Base-by-base conservation (phyloP, 2,888 invertebrate species). In the Calameuta idolon region DNA sequence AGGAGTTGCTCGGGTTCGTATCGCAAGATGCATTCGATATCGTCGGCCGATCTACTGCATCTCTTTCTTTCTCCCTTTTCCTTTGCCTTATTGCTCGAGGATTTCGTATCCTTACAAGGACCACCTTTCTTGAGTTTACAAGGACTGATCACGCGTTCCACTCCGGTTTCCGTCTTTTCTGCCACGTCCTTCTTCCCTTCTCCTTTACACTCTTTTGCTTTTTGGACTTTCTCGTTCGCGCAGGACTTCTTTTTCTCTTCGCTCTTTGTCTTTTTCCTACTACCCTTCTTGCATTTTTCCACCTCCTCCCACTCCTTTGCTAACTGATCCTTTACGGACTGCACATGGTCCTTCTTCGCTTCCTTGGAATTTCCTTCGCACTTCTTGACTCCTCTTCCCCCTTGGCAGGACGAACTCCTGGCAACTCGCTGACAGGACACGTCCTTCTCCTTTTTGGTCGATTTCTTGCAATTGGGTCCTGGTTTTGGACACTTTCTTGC, bases 241-340 rank as follows among this genome's bases (percentile, higher is more conserved):
- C 35, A 35, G 35, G 35, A 12, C 35, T 35, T 11, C 35, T 12
- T 35, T 12, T 12, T 37, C 12, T 1, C 12, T 37, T 37, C 37
- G 12, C 37, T 12, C 37, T 0, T 37, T 12, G 37, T 12, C 37
- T 1, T 12, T 37, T 31, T 30, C 0, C 5, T 4, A n/a, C 12
- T 15, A 5, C 31, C 3, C n/a, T 77, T 79, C 77, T 81, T 84
- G 69, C 84, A 85, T 11, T 79, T 76, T 12, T 79, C 34, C 9
- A 84, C 76, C 77, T 84, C 84, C 34, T 79, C 80, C 1, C 11
- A 83, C 84, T 15, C 30, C 11, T 71, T 3, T 75, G 3, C 1
- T 68, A 23, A 69, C 80, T 80, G 11, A 79, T 80, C 4, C 35
- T 30, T 74, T 15, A n/a, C 35, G n/a, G 74, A 33, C 12, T 15